phyloP scores from a whole-genome alignment of 1,140 invertebrate genomes.

The Aphaenogaster rudis region DNA sequence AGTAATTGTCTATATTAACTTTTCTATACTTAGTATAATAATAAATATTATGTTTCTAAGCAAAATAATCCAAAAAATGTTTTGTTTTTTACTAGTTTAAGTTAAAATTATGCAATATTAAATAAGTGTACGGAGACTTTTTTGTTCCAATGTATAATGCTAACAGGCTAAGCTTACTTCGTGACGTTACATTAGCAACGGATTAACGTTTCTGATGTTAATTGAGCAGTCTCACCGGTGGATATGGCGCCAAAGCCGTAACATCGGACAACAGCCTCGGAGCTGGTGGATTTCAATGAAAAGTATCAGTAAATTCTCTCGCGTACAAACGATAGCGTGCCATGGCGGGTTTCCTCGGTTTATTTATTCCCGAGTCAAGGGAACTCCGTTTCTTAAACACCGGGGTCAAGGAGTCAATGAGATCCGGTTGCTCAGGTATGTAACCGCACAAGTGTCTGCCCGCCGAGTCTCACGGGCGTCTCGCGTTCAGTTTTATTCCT shows the following conservation, averaged over 20 bases:
- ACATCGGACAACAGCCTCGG: conserved; percentile 17
- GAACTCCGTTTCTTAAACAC: conserved; percentile 74
- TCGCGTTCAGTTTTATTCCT: conserved; percentile 71
- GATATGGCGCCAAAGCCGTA: conserved; percentile 48
- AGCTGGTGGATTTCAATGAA: conserved; percentile 19
- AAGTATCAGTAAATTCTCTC: conserved; percentile 59
- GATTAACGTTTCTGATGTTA: conserved; percentile 44
- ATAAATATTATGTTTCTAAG: too few species aligned
- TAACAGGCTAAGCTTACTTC: not conserved
- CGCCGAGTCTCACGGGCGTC: conserved; percentile 68
- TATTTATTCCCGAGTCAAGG: conserved; percentile 78
- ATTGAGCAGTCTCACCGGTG: conserved; percentile 42
- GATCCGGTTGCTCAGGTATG: conserved; percentile 78
- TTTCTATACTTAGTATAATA: too few species aligned
- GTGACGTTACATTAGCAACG: not conserved
- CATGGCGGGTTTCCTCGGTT: conserved; percentile 69
- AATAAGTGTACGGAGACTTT: not conserved
- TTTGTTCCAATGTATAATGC: not conserved
- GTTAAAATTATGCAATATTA: too few species aligned
- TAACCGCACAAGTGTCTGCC: conserved; percentile 71
- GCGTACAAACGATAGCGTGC: conserved; percentile 39
- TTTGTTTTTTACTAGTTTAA: too few species aligned
- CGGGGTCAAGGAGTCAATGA: conserved; percentile 78
- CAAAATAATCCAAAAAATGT: too few species aligned
- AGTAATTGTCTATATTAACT: too few species aligned